Evolutionary conservation across 2,797 vertebrate species (phyloP).

Genomic region (Tachyglossus aculeatus): DNA sequence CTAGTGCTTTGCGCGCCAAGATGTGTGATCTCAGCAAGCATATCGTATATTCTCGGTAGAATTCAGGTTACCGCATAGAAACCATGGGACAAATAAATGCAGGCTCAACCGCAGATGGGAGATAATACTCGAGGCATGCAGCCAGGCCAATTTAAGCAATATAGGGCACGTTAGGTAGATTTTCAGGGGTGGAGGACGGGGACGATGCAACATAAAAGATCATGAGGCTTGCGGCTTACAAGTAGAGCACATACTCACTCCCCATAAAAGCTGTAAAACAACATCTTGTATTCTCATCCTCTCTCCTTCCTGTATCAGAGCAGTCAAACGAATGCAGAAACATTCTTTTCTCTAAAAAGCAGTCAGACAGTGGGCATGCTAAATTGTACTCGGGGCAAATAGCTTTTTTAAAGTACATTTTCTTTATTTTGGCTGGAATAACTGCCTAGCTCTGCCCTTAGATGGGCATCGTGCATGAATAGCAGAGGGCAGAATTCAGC

Average conservation of each 20-base stretch:
- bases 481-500: neutral
- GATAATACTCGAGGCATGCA: conserved; percentile 65
- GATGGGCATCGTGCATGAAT: too few relatives aligned
- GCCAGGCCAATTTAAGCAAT: conserved; percentile 23
- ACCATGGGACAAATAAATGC: conserved; percentile 56
- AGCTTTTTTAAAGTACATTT: neutral
- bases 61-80: conserved; percentile 70
- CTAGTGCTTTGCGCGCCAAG: conserved; percentile 56
- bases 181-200: neutral
- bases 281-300: neutral
- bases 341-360: conserved; percentile 18
- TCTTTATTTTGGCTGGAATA: neutral
- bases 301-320: conserved; percentile 4
- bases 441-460: neutral
- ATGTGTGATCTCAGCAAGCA: conserved; percentile 65
- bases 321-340: neutral
- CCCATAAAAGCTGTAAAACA: conserved; percentile 14
- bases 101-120: conserved; percentile 71
- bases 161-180: conserved; percentile 32
- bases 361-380: neutral
- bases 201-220: conserved; percentile 20
- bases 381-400: neutral
- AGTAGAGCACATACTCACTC: neutral
- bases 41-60: conserved; percentile 46
- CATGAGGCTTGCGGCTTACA: conserved; percentile 32